These are phyloP conservation scores for Nannospalax galili DNA, from an alignment of 2,113 vertebrate species.

Conservation along the genomic window DNA sequence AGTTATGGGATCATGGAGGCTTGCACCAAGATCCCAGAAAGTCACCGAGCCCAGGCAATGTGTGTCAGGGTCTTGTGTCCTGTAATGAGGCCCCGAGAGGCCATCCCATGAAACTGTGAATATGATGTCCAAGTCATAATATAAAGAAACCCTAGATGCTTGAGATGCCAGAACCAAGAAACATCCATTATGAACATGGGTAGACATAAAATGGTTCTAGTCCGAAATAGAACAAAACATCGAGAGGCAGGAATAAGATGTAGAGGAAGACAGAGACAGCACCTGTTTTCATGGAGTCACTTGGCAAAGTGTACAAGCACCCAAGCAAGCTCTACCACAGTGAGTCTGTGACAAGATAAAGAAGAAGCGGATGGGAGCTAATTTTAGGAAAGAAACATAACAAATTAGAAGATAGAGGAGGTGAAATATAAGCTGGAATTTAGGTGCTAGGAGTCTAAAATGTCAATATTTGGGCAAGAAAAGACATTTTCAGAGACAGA, in stretches of 20 bases:
- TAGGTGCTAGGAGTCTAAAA: not conserved
- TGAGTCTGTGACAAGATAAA: not conserved
- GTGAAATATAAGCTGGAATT: not conserved
- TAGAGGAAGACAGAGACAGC: not conserved
- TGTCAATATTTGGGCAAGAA: not conserved
- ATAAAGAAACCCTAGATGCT: not conserved
- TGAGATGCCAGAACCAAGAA: not conserved
- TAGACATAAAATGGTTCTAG: not conserved
- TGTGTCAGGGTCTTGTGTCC: not conserved
- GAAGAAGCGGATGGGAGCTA: not conserved
- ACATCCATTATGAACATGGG: not conserved
- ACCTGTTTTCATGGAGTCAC: not conserved
- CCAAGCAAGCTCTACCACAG: not conserved
- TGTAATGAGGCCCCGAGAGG: not conserved
- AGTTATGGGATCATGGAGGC: not conserved
- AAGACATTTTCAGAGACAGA: not conserved
- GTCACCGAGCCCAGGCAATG: not conserved
- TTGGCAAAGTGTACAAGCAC: accelerated
- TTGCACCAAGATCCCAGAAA: not conserved
- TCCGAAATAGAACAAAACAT: not conserved
- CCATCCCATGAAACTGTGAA: not conserved
- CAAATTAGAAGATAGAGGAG: not conserved
- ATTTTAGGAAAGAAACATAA: not conserved
- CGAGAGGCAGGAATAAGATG: not conserved
- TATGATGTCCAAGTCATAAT: not conserved